Evolutionary conservation across 53 echinoderm and acorn worm species (phyloP).

Genomic region (Patiria pectinifera): DNA sequence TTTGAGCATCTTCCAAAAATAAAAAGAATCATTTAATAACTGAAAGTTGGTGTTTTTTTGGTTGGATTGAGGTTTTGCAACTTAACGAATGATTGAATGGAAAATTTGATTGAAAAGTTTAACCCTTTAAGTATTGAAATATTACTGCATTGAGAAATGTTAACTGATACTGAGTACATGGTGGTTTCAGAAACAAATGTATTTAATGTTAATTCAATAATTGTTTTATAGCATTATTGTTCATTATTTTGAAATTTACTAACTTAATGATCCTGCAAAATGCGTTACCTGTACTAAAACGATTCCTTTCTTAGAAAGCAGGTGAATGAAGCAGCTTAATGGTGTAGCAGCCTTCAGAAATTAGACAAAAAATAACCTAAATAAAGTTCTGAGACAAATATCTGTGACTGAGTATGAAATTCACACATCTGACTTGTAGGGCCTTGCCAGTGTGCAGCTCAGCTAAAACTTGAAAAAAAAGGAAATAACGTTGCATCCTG

Average conservation of each 20-base stretch:
- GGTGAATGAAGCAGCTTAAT: not conserved
- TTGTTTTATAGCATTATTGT: no score
- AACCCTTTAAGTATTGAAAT: no score
- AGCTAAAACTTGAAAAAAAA: no score
- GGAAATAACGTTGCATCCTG: no score
- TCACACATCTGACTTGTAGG: not conserved
- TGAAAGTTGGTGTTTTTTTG: not conserved
- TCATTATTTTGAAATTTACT: not conserved
- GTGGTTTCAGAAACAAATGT: no score
- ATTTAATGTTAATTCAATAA: no score
- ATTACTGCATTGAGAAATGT: no score
- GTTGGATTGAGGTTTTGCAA: not conserved
- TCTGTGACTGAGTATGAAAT: constrained; percentile 8
- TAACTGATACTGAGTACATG: no score
- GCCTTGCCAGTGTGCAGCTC: no score
- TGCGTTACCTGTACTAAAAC: constrained; percentile 44
- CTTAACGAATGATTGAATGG: no score
- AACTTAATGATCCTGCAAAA: not conserved
- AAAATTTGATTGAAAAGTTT: no score
- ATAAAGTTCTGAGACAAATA: constrained; percentile 18
- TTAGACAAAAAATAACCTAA: not conserved
- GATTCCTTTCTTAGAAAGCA: constrained; percentile 16
- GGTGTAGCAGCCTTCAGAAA: not conserved
- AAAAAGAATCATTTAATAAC: not conserved
- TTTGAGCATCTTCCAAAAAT: not conserved